Evolutionary conservation across 1,140 invertebrate genomes (phyloP), one percentile per base, ranked within the genome.

Genomic region (Atta texana): DNA sequence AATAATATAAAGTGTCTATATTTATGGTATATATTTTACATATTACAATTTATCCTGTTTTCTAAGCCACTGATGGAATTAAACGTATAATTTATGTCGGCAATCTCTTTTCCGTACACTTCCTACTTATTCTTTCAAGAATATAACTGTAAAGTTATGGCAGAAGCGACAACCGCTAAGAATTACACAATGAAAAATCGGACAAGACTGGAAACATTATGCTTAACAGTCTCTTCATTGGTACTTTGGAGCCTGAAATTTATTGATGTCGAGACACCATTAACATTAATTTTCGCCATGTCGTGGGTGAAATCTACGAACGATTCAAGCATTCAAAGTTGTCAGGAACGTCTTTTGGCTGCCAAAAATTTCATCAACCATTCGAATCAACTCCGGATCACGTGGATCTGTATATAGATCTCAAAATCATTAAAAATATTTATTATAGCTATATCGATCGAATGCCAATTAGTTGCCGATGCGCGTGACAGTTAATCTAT

Each of bases 301-400:
- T 12, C 31, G 77, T 51, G 59, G 34, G 28, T 59, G 49, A 59
- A 88, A 72, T 57, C 39, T 49, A 34, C 31, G 63, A n/a, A 64
- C 21, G 74, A 28, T 78, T n/a, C n/a, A 61, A 75, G 4, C 31
- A 66, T 16, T 31, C 49, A 63, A 78, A 86, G 55, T 39, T 63
- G n/a, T 49, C 4, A 72, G 31, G 44, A 74, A 76, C 71, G 61
- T 28, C n/a, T 44, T n/a, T 18, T 1, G 57, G 2, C 53, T 68
- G 88, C 88, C 88, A 89, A 57, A 61, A 51, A 86, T 86, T 81
- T 89, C 82, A 51, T 75, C 68, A 49, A 63, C 82, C 3, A 31
- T 59, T 51, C 12, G 49, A 34, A 69, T 51, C 28, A 53, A 31
- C 18, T 12, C 2, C 28, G 7, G 16, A 57, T 86, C 87, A 89